Evolutionary conservation across 92 coral and sea anemone species (phyloP).

Genomic region (Isaurus tuberculatus): DNA sequence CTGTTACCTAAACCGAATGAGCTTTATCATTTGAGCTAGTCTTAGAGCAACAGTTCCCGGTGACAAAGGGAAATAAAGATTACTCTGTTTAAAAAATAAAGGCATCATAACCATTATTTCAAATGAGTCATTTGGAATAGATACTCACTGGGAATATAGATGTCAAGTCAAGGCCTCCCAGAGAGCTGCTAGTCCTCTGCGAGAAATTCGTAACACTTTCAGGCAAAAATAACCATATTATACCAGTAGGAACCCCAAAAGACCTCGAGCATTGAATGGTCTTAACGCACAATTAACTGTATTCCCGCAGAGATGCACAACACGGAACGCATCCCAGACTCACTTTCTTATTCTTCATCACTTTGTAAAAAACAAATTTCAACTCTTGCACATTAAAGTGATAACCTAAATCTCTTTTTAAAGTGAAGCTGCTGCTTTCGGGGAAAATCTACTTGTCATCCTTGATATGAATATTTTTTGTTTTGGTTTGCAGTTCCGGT

Average conservation of each 20-base stretch:
- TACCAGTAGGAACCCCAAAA: not conserved
- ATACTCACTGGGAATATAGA: constrained; percentile 11
- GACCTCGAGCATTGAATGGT: not conserved
- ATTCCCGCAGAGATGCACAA: not conserved
- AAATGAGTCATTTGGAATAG: no score
- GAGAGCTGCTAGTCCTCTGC: constrained; percentile 9
- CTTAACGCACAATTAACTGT: not conserved
- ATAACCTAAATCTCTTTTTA: no score
- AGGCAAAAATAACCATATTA: not conserved
- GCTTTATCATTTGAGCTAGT: no score
- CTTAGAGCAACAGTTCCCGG: no score
- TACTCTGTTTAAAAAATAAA: no score
- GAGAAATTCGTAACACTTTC: constrained; percentile 1
- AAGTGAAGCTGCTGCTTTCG: constrained; percentile 6
- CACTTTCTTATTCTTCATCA: not conserved
- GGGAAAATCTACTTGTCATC: not conserved
- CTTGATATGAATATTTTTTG: not conserved
- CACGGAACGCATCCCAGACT: not conserved
- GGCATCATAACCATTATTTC: no score
- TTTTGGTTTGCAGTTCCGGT: constrained; percentile 18
- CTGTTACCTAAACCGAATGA: no score
- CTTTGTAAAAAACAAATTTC: not conserved
- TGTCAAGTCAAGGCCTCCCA: constrained; percentile 29
- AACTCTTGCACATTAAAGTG: no score
- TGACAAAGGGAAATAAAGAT: no score